phyloP scores from a whole-genome alignment of 2,888 invertebrate genomes.

The Thysanoteuthis rhombus region DNA sequence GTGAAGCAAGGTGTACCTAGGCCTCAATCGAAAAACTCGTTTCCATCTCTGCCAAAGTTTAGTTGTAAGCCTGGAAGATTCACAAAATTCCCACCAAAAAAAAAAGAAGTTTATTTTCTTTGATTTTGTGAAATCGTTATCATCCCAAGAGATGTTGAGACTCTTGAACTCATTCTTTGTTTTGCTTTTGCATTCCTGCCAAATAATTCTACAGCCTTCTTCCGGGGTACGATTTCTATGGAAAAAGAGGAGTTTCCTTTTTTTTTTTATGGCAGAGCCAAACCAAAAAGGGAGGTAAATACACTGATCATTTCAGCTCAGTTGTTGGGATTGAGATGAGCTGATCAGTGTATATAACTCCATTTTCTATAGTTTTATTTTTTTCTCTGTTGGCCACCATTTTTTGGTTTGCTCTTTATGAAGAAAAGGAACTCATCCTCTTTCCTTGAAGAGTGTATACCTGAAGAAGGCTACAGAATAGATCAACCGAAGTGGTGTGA shows the following conservation, averaged over 20 bases:
- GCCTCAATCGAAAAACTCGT: too few relatives aligned
- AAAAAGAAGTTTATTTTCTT: not conserved
- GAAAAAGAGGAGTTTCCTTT: not conserved
- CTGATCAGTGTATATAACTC: too few relatives aligned
- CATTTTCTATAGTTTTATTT: not conserved
- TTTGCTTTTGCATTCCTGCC: too few relatives aligned
- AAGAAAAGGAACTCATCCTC: not conserved
- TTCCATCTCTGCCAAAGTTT: too few relatives aligned
- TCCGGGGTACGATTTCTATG: not conserved
- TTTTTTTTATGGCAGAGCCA: not conserved
- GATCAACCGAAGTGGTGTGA: not conserved
- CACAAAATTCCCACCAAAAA: not conserved
- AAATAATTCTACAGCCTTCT: too few relatives aligned
- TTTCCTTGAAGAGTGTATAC: not conserved
- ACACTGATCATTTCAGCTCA: too few relatives aligned
- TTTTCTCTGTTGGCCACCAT: not conserved
- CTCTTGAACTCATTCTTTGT: not conserved
- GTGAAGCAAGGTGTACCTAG: too few relatives aligned
- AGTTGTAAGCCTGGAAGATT: not conserved
- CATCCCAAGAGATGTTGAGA: not conserved
- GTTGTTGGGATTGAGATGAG: too few relatives aligned
- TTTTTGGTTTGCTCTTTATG: not conserved
- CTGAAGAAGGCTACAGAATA: not conserved
- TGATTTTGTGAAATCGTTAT: not conserved
- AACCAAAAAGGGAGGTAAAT: too few relatives aligned